Evolutionary conservation across 2,888 invertebrate genomes (phyloP), one percentile per base, ranked within the genome.

Genomic region (Emesis russula): DNA sequence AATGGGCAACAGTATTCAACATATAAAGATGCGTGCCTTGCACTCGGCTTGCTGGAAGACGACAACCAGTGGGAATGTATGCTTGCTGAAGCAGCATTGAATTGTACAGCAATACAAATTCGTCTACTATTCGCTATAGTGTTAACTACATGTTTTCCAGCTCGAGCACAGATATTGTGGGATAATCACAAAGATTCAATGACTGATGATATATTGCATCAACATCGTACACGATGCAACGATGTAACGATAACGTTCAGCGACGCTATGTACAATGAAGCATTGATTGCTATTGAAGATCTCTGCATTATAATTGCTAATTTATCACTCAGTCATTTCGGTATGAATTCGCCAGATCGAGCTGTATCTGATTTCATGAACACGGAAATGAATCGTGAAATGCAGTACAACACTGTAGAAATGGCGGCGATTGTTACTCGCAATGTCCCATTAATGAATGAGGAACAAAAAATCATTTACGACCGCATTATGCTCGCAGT

Each of bases 61-160:
- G 88, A 92, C 87, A 89, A 90, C 70, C 88, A 88, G 48, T 89
- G 79, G 75, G 77, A 82, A 38, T 79, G 74, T 38, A 82, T 75
- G 68, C 58, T 86, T 78, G 74, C 74, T 81, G 85, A 85, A 77
- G 81, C 81, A 71, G 77, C 81, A 33, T 71, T 81, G 36, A 85
- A 71, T 44, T 76, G 81, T 41, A 77, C 77, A 44, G 77, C 92
- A 41, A 77, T 84, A 68, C 86, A 93, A 68, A 85, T 95, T 83
- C 89, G 94, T 88, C 84, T 91, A 36, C 70, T 95, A 81, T 95
- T 95, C 89, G 89, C 93, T 86, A 94, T 95, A 68, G 92, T 95
- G 58, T 90, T 95, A 86, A 90, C 92, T 53, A 94, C 94, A 84
- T 94, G 93, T 92, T 86, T 77, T 83, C 93, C 90, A n/a, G 48